Conservation (phyloP, 1,140 invertebrate species). For the Pollicipes pollicipes region DNA sequence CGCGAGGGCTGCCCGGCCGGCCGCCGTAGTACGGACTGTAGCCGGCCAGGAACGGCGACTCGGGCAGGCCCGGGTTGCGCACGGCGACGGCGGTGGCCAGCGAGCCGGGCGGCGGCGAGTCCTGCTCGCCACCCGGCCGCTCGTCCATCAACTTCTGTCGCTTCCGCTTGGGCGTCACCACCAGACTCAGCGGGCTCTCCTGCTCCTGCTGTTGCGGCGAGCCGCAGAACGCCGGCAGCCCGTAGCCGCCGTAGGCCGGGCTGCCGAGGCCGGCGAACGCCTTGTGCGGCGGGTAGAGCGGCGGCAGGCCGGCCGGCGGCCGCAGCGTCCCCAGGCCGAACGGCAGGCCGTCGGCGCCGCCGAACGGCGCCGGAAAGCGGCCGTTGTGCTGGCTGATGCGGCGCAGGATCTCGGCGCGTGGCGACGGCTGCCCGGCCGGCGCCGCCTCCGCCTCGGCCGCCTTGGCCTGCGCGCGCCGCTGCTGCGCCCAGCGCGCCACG, state of each 20-base stretch:
- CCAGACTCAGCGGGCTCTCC: conserved; percentile 79
- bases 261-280: not conserved
- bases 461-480: conserved; percentile 28
- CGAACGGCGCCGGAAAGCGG: not conserved
- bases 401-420: not conserved
- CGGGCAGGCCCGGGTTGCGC: no score
- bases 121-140: conserved; percentile 34
- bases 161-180: conserved; percentile 87
- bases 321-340: not conserved
- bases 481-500: conserved; percentile 32
- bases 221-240: conserved; percentile 9
- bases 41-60: not conserved
- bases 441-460: conserved; percentile 41
- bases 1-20: not conserved
- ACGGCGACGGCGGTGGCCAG: no score
- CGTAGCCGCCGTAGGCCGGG: not conserved
- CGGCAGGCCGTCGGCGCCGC: not conserved
- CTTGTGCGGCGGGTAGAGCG: not conserved
- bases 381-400: conserved; percentile 33
- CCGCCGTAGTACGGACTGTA: not conserved
- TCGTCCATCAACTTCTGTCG: conserved; percentile 91
- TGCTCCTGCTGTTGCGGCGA: conserved; percentile 33
- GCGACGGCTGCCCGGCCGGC: not conserved
- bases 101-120: not conserved
- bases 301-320: not conserved